These are phyloP conservation scores for Mustela nigripes DNA, from an alignment of 2,113 vertebrate species.

Conservation along the genomic window DNA sequence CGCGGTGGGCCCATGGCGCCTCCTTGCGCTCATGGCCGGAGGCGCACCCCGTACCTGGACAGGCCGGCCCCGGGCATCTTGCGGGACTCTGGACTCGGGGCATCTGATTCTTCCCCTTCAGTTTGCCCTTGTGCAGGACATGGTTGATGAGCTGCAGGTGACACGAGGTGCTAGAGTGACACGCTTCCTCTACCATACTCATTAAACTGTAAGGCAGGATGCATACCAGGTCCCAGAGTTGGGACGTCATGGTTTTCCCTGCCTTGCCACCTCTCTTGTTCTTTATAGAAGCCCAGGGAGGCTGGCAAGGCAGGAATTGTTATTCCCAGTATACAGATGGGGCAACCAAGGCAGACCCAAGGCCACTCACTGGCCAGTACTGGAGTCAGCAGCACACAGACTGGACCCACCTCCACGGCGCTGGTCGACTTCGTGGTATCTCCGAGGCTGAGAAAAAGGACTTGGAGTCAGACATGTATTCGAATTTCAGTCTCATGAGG, in stretches of 20 bases:
- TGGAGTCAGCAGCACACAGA: too few relatives aligned
- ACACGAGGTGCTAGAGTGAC: not conserved
- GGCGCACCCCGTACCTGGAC: not conserved
- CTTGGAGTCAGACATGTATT: not conserved
- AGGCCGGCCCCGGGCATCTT: rapidly evolving
- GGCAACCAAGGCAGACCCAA: not conserved
- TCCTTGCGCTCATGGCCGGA: conserved; percentile 63
- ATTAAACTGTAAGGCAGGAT: not conserved
- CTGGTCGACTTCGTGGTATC: not conserved
- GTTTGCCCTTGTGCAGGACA: not conserved
- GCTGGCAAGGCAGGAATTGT: not conserved
- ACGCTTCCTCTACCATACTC: not conserved
- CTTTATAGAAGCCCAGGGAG: not conserved
- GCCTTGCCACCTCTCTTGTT: not conserved
- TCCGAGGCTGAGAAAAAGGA: not conserved
- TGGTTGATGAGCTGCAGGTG: not conserved
- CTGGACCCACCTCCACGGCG: not conserved
- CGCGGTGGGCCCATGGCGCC: conserved; percentile 68
- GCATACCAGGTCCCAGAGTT: not conserved
- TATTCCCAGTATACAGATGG: not conserved
- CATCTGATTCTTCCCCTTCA: not conserved
- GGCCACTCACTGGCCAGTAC: not conserved
- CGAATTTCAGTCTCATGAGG: not conserved
- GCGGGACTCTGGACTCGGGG: too few relatives aligned
- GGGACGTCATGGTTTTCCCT: not conserved